Evolutionary conservation across 2,888 invertebrate genomes (phyloP).

Genomic region (Ptychoptera albimana): DNA sequence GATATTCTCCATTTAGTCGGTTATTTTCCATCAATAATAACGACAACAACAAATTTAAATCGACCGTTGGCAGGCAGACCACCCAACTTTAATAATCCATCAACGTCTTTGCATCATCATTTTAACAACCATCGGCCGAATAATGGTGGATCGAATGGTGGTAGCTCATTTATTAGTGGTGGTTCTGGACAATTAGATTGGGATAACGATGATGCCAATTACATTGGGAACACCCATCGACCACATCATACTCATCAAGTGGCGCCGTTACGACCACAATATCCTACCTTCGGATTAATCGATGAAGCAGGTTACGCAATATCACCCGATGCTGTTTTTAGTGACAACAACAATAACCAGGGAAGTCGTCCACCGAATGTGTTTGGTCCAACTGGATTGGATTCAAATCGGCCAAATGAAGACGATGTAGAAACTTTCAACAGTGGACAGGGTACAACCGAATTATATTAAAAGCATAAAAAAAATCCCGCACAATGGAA

Average conservation of each 20-base stretch:
- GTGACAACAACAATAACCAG: neutral
- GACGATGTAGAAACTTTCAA: constrained; percentile 5
- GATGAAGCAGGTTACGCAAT: constrained; percentile 9
- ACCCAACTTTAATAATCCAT: constrained; percentile 1
- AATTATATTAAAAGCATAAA: neutral
- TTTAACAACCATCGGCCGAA: neutral
- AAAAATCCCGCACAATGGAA: neutral
- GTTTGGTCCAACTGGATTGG: neutral
- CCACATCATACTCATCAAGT: neutral
- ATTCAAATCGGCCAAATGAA: neutral
- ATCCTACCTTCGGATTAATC: constrained; percentile 5
- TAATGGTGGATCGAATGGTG: no score
- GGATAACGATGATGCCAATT: neutral
- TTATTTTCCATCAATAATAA: constrained; percentile 22
- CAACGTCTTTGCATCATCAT: neutral
- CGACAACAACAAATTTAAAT: constrained; percentile 3
- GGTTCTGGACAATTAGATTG: neutral
- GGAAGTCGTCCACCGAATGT: constrained; percentile 2
- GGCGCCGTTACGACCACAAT: neutral
- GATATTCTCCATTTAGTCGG: constrained; percentile 33
- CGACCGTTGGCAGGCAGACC: neutral
- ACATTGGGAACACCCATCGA: neutral
- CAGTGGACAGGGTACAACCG: constrained; percentile 5
- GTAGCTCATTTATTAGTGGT: no score
- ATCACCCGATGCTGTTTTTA: constrained; percentile 4